phyloP scores from a whole-genome alignment of 2,888 invertebrate species.

The Scrobipalpa atriplicella region DNA sequence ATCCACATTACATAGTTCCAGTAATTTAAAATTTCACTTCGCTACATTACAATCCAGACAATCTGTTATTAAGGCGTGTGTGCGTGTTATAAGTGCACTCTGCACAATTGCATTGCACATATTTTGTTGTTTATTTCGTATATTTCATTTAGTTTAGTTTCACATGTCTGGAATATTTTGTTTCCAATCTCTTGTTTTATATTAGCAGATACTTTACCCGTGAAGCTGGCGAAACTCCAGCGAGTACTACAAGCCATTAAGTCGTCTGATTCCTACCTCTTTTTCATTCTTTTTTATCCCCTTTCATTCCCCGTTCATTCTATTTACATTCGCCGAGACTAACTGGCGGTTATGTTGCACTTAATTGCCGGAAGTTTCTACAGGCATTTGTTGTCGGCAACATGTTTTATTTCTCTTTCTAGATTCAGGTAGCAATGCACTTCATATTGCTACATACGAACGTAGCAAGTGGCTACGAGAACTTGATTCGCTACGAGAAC shows the following conservation, averaged over 20 bases:
- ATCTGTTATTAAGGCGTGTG: too few species aligned
- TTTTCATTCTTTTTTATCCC: constrained; percentile 5
- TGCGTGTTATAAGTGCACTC: too few species aligned
- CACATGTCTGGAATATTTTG: too few species aligned
- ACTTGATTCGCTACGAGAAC: too few species aligned
- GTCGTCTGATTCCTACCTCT: constrained; percentile 4
- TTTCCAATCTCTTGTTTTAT: background rate
- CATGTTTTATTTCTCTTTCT: background rate
- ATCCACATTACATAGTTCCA: too few species aligned
- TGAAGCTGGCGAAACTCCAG: constrained; percentile 53
- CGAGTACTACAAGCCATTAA: constrained; percentile 48
- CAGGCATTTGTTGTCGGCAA: background rate
- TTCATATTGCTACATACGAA: too few species aligned
- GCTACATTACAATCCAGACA: too few species aligned
- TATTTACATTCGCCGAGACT: background rate
- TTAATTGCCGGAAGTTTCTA: constrained; percentile 20
- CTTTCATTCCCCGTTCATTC: background rate
- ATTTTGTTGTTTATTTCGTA: too few species aligned
- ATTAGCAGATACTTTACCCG: constrained; percentile 44
- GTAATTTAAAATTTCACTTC: too few species aligned
- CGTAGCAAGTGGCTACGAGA: too few species aligned
- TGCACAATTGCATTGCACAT: too few species aligned
- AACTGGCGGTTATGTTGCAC: constrained; percentile 20
- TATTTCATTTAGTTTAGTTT: too few species aligned
- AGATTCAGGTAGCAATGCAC: background rate